These are phyloP conservation scores for Coronaproctus castanopsis DNA, from an alignment of 2,888 invertebrate genomes.

Conservation along the genomic window DNA sequence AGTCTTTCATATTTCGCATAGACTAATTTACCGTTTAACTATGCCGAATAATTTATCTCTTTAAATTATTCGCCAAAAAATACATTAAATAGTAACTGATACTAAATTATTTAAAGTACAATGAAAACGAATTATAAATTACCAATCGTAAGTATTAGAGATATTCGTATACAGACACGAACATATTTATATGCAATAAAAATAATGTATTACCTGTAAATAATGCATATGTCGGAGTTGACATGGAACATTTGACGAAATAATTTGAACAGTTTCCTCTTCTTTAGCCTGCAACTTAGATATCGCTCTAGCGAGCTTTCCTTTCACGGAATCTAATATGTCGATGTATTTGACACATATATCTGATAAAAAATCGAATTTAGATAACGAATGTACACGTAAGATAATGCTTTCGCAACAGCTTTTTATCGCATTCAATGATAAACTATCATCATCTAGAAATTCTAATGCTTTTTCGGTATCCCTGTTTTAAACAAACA, in stretches of 20 bases:
- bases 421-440: slow-evolving; percentile 2
- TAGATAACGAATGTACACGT: slow-evolving; percentile 3
- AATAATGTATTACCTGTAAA: too few relatives aligned
- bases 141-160: too few relatives aligned
- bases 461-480: neutral
- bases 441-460: slow-evolving; percentile 7
- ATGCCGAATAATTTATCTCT: too few relatives aligned
- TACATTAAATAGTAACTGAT: too few relatives aligned
- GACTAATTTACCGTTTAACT: too few relatives aligned
- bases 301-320: slow-evolving; percentile 7
- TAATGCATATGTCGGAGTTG: slow-evolving; percentile 9
- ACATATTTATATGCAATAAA: too few relatives aligned
- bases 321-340: slow-evolving; percentile 1
- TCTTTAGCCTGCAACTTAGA: slow-evolving; percentile 1
- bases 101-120: too few relatives aligned
- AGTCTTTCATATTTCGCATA: too few relatives aligned
- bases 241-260: neutral
- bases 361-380: neutral
- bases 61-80: too few relatives aligned
- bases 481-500: slow-evolving; percentile 6
- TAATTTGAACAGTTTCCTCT: neutral
- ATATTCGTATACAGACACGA: too few relatives aligned
- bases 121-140: too few relatives aligned
- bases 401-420: slow-evolving; percentile 10
- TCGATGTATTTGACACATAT: slow-evolving; percentile 8